A percentile compares a stretch with the other conserved stretches of the same genome.
phyloP scores from a whole-genome alignment of 2,888 invertebrate genomes.

The Sinhomidia bicolor region DNA sequence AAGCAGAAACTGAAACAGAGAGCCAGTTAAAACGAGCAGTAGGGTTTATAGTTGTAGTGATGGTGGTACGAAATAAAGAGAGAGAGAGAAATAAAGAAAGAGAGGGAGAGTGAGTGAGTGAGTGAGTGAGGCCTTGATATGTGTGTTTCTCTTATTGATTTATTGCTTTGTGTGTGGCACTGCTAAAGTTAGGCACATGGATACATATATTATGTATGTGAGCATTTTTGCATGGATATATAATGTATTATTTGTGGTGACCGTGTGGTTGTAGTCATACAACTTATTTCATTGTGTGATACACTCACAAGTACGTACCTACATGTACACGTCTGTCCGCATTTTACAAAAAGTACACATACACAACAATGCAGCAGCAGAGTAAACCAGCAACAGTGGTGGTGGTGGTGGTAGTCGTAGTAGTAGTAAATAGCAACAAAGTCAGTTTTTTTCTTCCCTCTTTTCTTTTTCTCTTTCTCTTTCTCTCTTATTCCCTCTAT shows the following conservation, averaged over 20 bases:
- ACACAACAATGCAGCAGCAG: too few relatives aligned
- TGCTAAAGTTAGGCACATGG: background rate
- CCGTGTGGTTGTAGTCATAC: background rate
- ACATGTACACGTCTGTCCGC: background rate
- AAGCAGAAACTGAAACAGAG: background rate
- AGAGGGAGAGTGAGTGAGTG: background rate
- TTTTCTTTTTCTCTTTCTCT: background rate
- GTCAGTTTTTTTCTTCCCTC: constrained; percentile 4
- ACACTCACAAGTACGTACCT: background rate
- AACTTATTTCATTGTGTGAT: constrained; percentile 5
- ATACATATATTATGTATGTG: background rate
- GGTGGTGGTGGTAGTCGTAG: background rate
- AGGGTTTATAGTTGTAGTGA: background rate
- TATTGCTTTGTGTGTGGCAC: constrained; percentile 44
- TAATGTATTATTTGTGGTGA: background rate
- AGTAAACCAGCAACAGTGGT: constrained; percentile 24
- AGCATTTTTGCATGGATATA: background rate
- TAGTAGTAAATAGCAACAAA: constrained; percentile 32
- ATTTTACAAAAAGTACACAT: background rate
- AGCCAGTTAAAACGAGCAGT: background rate
- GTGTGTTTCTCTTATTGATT: constrained; percentile 59
- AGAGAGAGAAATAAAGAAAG: constrained; percentile 1
- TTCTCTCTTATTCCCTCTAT: background rate
- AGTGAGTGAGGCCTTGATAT: constrained; percentile 17
- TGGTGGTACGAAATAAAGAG: background rate